Percentiles rank a stretch among this genome's conserved stretches.
Evolutionary conservation across 2,113 vertebrate species (phyloP).

Genomic region (Cygnus atratus): DNA sequence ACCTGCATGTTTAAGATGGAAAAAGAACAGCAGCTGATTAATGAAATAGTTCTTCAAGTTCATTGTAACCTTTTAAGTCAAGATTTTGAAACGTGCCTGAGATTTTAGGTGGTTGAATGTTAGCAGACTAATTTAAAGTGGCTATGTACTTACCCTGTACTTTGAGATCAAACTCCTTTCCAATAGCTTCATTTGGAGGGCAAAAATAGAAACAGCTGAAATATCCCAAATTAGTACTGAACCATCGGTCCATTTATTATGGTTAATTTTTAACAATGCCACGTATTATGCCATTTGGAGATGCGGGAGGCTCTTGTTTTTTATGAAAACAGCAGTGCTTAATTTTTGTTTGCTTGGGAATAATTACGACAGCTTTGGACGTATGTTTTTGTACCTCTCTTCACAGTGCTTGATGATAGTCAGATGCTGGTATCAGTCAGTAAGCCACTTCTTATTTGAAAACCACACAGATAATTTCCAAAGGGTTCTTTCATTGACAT

Average conservation of each 20-base stretch:
- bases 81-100: neutral
- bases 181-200: neutral
- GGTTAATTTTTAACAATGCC: neutral
- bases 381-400: neutral
- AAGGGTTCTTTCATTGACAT: neutral
- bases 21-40: neutral
- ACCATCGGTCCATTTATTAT: neutral
- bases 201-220: neutral
- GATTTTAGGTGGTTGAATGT: neutral
- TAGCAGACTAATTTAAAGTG: neutral
- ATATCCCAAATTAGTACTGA: neutral
- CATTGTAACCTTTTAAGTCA: neutral
- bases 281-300: neutral
- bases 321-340: neutral
- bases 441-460: conserved; percentile 2
- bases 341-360: neutral
- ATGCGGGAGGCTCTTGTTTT: neutral
- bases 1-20: neutral
- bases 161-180: neutral
- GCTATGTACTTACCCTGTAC: neutral
- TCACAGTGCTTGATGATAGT: neutral
- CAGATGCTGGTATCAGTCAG: neutral
- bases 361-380: neutral
- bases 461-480: neutral
- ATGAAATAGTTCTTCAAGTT: neutral